These are phyloP conservation scores for Laticauda colubrina DNA, from an alignment of 2,113 vertebrate species.

Conservation along the genomic window DNA sequence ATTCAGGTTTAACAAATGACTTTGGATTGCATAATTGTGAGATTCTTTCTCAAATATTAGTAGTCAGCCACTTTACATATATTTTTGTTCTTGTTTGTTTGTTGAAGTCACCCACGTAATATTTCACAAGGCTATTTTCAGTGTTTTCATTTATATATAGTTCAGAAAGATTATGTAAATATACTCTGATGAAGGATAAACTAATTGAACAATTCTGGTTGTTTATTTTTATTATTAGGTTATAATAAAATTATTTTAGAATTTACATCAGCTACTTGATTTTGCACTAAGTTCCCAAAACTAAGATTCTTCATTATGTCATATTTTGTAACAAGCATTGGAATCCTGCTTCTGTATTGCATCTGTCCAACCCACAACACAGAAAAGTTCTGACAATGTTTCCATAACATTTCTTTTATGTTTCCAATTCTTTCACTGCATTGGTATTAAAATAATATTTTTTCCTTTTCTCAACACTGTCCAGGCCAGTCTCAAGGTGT, in stretches of 20 bases:
- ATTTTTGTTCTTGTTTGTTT: constrained; percentile 16
- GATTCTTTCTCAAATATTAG: constrained; percentile 40
- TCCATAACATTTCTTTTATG: neutral
- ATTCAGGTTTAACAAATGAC: constrained; percentile 25
- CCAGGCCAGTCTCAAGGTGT: no score
- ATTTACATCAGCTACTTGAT: neutral
- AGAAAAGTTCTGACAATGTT: neutral
- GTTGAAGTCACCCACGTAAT: neutral
- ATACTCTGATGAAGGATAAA: neutral
- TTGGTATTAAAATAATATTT: neutral
- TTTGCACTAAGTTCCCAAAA: neutral
- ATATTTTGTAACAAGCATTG: constrained; percentile 51
- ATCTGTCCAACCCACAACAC: neutral
- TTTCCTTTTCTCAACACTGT: neutral
- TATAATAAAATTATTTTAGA: neutral
- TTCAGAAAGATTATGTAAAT: neutral
- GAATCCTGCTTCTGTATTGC: neutral
- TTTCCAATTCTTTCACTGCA: neutral
- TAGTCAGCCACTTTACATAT: constrained; percentile 26
- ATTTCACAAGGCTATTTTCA: neutral
- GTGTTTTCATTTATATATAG: neutral
- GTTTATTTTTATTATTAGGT: neutral
- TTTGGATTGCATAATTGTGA: constrained; percentile 16
- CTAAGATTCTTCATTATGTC: neutral
- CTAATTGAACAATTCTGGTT: neutral